These are phyloP conservation scores for Leontopithecus rosalia DNA, from an alignment of 2,797 vertebrate species.

Conservation along the genomic window DNA sequence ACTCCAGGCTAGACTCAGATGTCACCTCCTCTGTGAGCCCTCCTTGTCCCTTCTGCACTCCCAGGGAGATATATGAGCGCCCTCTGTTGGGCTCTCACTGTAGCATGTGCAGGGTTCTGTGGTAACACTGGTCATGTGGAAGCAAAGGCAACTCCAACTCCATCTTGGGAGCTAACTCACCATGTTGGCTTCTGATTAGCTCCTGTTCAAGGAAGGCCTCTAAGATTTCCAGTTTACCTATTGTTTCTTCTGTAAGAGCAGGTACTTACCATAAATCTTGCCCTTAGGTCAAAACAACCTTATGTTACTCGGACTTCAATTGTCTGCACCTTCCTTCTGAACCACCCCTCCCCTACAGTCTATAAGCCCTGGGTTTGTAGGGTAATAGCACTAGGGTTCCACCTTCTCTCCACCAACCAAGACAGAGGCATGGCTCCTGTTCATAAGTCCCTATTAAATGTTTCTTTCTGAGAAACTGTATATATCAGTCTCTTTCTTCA, in stretches of 20 bases:
- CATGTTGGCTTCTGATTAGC: not conserved
- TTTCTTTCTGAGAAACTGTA: not conserved
- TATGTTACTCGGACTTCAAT: not conserved
- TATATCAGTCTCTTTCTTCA: not conserved
- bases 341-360: not conserved
- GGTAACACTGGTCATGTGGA: not conserved
- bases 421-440: not conserved
- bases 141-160: not conserved
- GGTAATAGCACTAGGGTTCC: not conserved
- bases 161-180: not conserved
- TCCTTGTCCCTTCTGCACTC: not conserved
- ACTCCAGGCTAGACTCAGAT: not conserved
- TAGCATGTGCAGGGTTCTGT: too few species aligned
- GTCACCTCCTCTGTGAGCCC: not conserved
- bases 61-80: not conserved
- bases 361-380: not conserved
- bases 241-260: not conserved
- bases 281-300: not conserved
- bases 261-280: not conserved
- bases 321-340: not conserved
- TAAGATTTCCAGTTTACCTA: not conserved
- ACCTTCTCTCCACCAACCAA: not conserved
- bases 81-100: too few species aligned
- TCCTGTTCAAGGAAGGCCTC: not conserved
- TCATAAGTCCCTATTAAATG: not conserved